A percentile compares a stretch with the other conserved stretches of the same genome.
These are phyloP conservation scores for Mythimna vitellina DNA, from an alignment of 2,888 invertebrate species.

Conservation along the genomic window DNA sequence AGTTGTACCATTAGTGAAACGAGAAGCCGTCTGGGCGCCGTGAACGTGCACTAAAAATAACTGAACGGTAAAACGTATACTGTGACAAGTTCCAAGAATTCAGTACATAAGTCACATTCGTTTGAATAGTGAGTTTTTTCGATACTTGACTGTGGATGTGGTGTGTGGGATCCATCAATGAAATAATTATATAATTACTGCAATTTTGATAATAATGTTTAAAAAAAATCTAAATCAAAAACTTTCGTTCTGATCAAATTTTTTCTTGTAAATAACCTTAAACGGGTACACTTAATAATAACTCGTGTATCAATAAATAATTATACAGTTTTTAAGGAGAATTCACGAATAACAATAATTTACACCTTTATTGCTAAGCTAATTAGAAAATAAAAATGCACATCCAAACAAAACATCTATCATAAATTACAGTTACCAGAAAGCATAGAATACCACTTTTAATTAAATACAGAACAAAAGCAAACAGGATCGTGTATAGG, in stretches of 20 bases:
- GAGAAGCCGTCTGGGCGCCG: constrained; percentile 65
- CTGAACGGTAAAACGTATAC: constrained; percentile 39
- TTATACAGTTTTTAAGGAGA: not conserved
- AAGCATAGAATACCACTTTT: constrained; percentile 54
- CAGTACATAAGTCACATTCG: constrained; percentile 10
- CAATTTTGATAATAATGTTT: not conserved
- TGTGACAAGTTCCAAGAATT: constrained; percentile 35
- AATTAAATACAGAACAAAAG: constrained; percentile 61
- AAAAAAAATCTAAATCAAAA: not conserved
- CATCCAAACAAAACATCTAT: constrained; percentile 34
- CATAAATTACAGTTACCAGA: constrained; percentile 43
- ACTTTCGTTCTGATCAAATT: not conserved
- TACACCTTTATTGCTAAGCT: not conserved
- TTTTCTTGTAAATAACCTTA: too few relatives aligned
- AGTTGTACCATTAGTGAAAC: constrained; percentile 74
- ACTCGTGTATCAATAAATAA: not conserved
- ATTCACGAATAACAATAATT: not conserved
- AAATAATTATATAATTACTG: not conserved
- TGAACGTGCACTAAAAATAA: constrained; percentile 55
- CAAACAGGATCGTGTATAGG: constrained; percentile 53
- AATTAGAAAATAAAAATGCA: constrained; percentile 25
- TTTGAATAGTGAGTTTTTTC: constrained; percentile 1
- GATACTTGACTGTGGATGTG: not conserved
- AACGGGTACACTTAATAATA: not conserved
- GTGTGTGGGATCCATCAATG: not conserved